Base-by-base conservation (phyloP, 1,140 invertebrate species). In the Paralvinella palmiformis region DNA sequence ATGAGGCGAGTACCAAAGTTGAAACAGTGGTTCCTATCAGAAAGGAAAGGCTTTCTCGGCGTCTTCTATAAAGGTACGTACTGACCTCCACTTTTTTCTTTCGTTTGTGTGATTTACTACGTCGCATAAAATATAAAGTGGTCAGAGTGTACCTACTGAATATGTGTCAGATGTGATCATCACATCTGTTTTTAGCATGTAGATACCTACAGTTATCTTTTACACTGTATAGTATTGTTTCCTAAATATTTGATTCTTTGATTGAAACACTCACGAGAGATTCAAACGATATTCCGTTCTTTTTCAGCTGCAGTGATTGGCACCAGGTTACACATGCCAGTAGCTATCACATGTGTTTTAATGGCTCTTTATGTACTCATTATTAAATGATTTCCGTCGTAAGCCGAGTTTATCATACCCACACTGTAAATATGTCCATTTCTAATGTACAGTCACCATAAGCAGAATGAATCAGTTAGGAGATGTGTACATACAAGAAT, bases 61-160 rank as follows among this genome's bases (percentile, higher is more conserved):
- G 69, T 81, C n/a, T 79, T 81, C 68, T 80, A 81, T 67, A 81
- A 81, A 78, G 78, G 77, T 79, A 55, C 27, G 1, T 10, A 1
- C n/a, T 29, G 7, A 17, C 17, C 31, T 29, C 10, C 58, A 55
- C 24, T 22, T 27, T 22, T 56, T 55, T 10, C 13, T 63, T 22
- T 1, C 32, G 4, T 1, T 29, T 24, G n/a, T 24, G 24, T n/a
- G 10, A 27, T 24, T 27, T 33, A 35, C n/a, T 31, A 13, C 6
- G 29, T 15, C 20, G 22, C 22, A n/a, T 62, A 15, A 27, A 31
- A 27, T 7, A 53, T 4, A 62, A 4, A 27, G 37, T 31, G 15
- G 5, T 22, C 13, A 10, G 24, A 36, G 57, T 13, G 27, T 37
- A 55, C 53, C 3, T 32, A 13, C 31, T 7, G 20, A 55, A n/a